Conservation (phyloP, 2,113 vertebrate species). For the Callospermophilus lateralis region DNA sequence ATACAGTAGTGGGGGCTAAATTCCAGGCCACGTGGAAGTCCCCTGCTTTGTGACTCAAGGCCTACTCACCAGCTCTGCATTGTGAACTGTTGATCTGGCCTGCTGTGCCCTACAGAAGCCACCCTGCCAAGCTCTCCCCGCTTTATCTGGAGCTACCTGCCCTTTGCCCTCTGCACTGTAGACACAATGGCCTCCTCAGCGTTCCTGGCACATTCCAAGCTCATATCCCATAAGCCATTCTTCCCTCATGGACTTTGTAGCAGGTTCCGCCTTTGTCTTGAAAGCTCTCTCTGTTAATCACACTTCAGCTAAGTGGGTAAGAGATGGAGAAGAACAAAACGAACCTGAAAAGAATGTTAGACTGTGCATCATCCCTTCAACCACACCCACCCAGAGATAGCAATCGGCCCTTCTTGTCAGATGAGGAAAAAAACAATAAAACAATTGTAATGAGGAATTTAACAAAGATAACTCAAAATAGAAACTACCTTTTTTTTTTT, state of each 20-base stretch:
- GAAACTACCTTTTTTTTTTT: slow-evolving; percentile 55
- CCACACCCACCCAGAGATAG: not conserved
- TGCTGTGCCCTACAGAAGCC: not conserved
- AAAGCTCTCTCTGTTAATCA: slow-evolving; percentile 5
- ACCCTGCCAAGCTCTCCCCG: not conserved
- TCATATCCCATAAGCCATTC: not conserved
- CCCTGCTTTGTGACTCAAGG: slow-evolving; percentile 24
- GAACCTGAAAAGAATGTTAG: slow-evolving; percentile 17
- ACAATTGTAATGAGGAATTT: slow-evolving; percentile 25
- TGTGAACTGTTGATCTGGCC: not conserved
- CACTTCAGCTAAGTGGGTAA: slow-evolving; percentile 30
- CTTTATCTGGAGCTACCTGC: not conserved
- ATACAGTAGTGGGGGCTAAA: not conserved
- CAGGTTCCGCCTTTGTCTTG: slow-evolving; percentile 44
- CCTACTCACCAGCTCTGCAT: slow-evolving; percentile 20
- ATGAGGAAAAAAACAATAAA: slow-evolving; percentile 49
- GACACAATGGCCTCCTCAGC: slow-evolving; percentile 29
- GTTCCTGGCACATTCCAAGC: slow-evolving; percentile 33
- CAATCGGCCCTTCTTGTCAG: not conserved
- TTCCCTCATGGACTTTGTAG: not conserved
- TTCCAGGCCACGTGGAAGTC: not conserved
- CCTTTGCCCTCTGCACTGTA: slow-evolving; percentile 42
- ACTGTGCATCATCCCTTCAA: not conserved
- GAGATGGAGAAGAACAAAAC: slow-evolving; percentile 21
- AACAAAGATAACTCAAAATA: slow-evolving; percentile 66